Conservation (phyloP, 2,888 invertebrate species). For the Acrobasis consociella region DNA sequence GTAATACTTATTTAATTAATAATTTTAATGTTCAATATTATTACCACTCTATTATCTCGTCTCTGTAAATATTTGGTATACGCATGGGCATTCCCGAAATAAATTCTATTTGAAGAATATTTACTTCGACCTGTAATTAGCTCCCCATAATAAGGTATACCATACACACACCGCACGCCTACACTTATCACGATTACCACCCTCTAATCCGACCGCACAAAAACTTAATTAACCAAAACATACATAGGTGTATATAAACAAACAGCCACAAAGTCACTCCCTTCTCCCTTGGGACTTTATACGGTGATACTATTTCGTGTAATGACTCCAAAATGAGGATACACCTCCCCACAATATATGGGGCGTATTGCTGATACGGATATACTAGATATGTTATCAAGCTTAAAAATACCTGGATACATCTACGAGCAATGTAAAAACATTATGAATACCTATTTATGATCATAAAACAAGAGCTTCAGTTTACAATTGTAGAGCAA, state of each 20-base stretch:
- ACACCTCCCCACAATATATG: constrained; percentile 67
- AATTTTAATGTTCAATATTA: too few species aligned
- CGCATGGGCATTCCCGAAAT: too few species aligned
- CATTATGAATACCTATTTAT: background rate
- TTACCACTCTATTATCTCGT: too few species aligned
- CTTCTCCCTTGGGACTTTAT: constrained; percentile 71
- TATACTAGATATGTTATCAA: constrained; percentile 42
- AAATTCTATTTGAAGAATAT: background rate
- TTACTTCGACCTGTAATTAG: constrained; percentile 1
- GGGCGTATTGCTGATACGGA: constrained; percentile 42
- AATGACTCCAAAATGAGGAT: constrained; percentile 82
- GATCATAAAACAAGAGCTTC: too few species aligned
- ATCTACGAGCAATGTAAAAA: background rate
- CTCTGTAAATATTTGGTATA: too few species aligned
- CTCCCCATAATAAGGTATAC: background rate
- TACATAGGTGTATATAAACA: constrained; percentile 75
- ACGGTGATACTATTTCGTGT: constrained; percentile 82
- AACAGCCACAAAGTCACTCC: constrained; percentile 70
- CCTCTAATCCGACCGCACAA: constrained; percentile 71
- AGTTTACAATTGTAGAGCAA: too few species aligned
- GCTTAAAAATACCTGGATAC: background rate
- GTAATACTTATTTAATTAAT: too few species aligned
- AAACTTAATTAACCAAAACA: constrained; percentile 82
- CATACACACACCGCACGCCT: constrained; percentile 14
- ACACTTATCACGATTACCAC: constrained; percentile 58